Evolutionary conservation across 35 echinoderm and acorn worm genomes (phyloP).

Genomic region (Apostichopus californicus): DNA sequence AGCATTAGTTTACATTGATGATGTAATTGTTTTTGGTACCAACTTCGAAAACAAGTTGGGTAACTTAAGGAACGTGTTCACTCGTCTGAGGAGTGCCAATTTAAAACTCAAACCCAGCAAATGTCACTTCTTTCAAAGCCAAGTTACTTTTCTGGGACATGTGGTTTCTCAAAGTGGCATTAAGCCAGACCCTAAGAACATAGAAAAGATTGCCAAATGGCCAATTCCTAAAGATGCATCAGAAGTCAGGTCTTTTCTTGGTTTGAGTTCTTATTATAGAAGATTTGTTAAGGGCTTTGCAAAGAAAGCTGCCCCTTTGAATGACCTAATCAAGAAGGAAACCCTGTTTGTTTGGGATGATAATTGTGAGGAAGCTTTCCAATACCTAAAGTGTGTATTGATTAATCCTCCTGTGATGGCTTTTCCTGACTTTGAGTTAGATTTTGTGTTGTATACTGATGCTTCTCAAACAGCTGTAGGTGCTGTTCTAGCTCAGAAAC

Average conservation of each 20-base stretch:
- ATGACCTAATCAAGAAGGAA: constrained; percentile 22
- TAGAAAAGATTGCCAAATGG: not conserved
- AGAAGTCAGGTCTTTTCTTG: not conserved
- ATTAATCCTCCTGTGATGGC: constrained; percentile 39
- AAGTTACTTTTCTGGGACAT: constrained; percentile 14
- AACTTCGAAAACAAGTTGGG: not conserved
- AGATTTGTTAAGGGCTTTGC: constrained; percentile 3
- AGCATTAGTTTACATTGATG: too few species aligned
- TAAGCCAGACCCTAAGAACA: not conserved
- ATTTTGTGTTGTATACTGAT: constrained; percentile 47
- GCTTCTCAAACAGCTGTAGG: constrained; percentile 47
- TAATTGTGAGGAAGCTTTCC: constrained; percentile 18
- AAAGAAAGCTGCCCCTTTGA: constrained; percentile 7
- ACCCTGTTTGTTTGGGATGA: not conserved
- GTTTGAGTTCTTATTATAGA: not conserved
- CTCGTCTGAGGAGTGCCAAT: not conserved
- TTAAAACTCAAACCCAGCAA: not conserved
- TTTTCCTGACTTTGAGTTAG: constrained; percentile 28
- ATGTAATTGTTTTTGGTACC: constrained; percentile 3
- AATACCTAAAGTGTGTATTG: not conserved
- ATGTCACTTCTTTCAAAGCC: not conserved
- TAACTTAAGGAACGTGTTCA: not conserved
- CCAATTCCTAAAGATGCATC: not conserved
- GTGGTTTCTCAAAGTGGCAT: not conserved
- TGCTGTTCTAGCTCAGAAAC: constrained; percentile 25